A percentile compares a stretch with the other conserved stretches of the same genome.
These are phyloP conservation scores for Platichthys stellatus DNA, from an alignment of 2,113 vertebrate genomes.

Conservation along the genomic window DNA sequence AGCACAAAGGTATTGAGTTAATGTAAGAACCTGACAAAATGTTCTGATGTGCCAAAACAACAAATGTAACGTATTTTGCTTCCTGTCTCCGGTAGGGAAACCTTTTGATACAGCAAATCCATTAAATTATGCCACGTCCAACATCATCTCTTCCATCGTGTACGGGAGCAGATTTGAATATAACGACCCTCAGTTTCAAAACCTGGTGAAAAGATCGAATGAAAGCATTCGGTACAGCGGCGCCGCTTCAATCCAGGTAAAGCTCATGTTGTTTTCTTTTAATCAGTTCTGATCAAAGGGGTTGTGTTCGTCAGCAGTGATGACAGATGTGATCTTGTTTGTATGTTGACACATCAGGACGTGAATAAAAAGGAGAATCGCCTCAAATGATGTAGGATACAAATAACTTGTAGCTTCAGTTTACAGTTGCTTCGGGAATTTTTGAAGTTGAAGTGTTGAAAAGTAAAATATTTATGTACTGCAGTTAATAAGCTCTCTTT, in stretches of 20 bases:
- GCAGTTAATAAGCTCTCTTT: too few species aligned
- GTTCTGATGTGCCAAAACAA: neutral
- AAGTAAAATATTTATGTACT: too few species aligned
- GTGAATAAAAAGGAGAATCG: too few species aligned
- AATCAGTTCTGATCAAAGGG: neutral
- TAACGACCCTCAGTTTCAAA: constrained; percentile 63
- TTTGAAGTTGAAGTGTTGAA: too few species aligned
- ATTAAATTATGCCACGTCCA: constrained; percentile 74
- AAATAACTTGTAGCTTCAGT: too few species aligned
- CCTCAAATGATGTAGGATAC: too few species aligned
- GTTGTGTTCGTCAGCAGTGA: neutral
- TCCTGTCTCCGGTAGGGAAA: constrained; percentile 55
- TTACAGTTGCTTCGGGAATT: too few species aligned
- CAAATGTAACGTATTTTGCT: neutral
- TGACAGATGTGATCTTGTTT: neutral
- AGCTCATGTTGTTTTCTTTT: neutral
- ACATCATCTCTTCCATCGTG: constrained; percentile 79
- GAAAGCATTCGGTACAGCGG: constrained; percentile 48
- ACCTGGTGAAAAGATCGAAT: constrained; percentile 63
- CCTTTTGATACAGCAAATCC: constrained; percentile 67
- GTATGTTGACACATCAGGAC: too few species aligned
- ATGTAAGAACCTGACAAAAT: neutral
- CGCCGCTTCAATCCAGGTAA: constrained; percentile 65
- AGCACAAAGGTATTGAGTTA: constrained; percentile 46
- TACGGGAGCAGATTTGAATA: constrained; percentile 82